phyloP scores from a whole-genome alignment of 2,888 invertebrate genomes.

The Cheilosia pagana region DNA sequence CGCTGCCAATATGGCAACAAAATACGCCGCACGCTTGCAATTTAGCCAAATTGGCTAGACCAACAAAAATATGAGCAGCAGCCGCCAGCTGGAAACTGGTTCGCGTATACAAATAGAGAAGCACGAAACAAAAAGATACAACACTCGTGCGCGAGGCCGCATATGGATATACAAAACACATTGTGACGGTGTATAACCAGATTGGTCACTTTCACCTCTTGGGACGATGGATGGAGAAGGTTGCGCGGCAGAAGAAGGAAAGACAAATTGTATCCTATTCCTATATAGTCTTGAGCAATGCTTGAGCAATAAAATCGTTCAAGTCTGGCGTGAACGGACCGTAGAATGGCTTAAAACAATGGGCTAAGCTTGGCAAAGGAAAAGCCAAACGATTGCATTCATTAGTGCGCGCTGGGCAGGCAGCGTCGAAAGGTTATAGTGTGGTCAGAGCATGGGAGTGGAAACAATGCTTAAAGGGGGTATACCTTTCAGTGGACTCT shows the following conservation, averaged over 20 bases:
- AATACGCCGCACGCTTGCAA: slow-evolving; percentile 53
- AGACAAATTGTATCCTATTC: slow-evolving; percentile 9
- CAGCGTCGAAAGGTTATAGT: too few relatives aligned
- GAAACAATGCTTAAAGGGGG: too few relatives aligned
- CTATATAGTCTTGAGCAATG: background rate
- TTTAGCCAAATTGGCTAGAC: slow-evolving; percentile 64
- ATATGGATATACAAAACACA: slow-evolving; percentile 10
- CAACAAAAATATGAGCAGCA: slow-evolving; percentile 11
- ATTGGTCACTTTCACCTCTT: slow-evolving; percentile 67
- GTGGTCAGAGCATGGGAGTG: too few relatives aligned
- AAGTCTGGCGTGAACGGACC: too few relatives aligned
- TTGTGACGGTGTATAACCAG: slow-evolving; percentile 1
- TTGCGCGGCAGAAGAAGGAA: background rate
- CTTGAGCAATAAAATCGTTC: background rate
- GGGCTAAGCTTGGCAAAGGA: too few relatives aligned
- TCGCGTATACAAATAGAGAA: slow-evolving; percentile 37
- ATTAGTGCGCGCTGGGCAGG: too few relatives aligned
- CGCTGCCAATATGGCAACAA: slow-evolving; percentile 45
- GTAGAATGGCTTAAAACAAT: too few relatives aligned
- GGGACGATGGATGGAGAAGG: background rate
- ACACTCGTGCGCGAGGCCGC: background rate
- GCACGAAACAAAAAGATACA: slow-evolving; percentile 5
- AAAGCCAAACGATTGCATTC: too few relatives aligned
- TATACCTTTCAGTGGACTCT: too few relatives aligned
- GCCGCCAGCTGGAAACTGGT: slow-evolving; percentile 41